These are phyloP conservation scores for Paedocypris sp. DNA, from an alignment of 2,113 vertebrate genomes.

Conservation along the genomic window DNA sequence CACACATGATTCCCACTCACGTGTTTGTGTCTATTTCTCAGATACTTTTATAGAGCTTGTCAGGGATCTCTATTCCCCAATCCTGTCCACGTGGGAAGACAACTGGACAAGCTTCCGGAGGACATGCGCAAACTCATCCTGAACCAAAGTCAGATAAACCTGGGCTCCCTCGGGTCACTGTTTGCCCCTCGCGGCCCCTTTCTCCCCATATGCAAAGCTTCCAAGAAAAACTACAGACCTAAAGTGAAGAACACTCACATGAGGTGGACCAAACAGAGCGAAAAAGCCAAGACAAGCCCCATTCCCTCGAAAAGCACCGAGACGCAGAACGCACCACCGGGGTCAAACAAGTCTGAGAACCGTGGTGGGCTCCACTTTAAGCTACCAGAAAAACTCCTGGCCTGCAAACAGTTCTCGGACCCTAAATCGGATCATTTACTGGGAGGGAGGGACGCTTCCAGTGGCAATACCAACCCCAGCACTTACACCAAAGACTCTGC, in stretches of 20 bases:
- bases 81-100: conserved; percentile 77
- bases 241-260: conserved; percentile 18
- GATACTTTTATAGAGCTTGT: conserved; percentile 81
- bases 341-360: conserved; percentile 22
- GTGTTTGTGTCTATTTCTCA: conserved; percentile 44
- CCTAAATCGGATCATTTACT: background rate
- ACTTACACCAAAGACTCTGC: conserved; percentile 43
- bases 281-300: conserved; percentile 23
- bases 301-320: conserved; percentile 10
- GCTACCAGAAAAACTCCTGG: background rate
- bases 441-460: background rate
- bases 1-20: too few species aligned
- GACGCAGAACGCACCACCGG: conserved; percentile 22
- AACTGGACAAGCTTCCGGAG: conserved; percentile 59
- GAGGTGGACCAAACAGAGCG: conserved; percentile 11
- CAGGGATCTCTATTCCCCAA: conserved; percentile 82
- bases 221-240: conserved; percentile 32
- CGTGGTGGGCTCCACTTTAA: background rate
- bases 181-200: conserved; percentile 37
- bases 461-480: conserved; percentile 33
- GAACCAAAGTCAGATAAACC: conserved; percentile 42
- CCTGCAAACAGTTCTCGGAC: background rate
- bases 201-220: conserved; percentile 40
- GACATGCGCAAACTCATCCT: conserved; percentile 55
- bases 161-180: conserved; percentile 33